Evolutionary conservation across 2,797 vertebrate genomes (phyloP).

Genomic region (Melanotaenia boesemani): DNA sequence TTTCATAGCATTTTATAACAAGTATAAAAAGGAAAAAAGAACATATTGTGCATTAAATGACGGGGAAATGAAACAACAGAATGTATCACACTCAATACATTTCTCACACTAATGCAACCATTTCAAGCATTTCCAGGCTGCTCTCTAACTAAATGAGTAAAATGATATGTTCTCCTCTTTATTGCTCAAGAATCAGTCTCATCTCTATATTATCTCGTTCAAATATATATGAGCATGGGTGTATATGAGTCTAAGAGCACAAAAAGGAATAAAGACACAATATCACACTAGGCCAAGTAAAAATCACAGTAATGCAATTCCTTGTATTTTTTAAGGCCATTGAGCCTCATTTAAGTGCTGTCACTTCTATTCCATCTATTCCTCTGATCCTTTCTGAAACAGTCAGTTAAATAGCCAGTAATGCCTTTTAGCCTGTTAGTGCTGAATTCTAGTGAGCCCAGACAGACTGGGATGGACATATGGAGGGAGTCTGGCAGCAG

Average conservation of each 20-base stretch:
- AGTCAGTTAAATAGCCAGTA: slow-evolving; percentile 60
- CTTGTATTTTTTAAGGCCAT: slow-evolving; percentile 41
- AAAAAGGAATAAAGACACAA: not conserved
- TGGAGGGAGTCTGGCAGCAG: slow-evolving; percentile 74
- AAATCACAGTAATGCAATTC: slow-evolving; percentile 27
- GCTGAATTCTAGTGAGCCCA: slow-evolving; percentile 61
- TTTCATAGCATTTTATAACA: not conserved
- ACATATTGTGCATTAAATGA: too few species aligned
- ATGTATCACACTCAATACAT: too few species aligned
- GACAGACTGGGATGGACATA: slow-evolving; percentile 73
- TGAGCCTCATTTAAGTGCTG: slow-evolving; percentile 38
- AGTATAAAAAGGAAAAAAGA: not conserved
- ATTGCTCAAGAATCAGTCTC: not conserved
- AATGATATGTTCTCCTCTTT: not conserved
- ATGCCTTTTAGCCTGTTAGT: slow-evolving; percentile 69
- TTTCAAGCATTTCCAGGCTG: not conserved
- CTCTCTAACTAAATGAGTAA: not conserved
- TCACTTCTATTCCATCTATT: slow-evolving; percentile 36
- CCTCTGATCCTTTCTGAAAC: slow-evolving; percentile 52
- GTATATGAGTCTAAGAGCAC: not conserved
- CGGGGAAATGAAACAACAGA: not conserved
- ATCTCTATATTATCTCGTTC: not conserved
- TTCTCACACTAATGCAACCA: not conserved
- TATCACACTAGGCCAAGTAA: slow-evolving; percentile 14
- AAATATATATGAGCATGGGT: not conserved